Evolutionary conservation across 1,140 invertebrate species (phyloP).

Genomic region (Pogonomyrmex barbatus): DNA sequence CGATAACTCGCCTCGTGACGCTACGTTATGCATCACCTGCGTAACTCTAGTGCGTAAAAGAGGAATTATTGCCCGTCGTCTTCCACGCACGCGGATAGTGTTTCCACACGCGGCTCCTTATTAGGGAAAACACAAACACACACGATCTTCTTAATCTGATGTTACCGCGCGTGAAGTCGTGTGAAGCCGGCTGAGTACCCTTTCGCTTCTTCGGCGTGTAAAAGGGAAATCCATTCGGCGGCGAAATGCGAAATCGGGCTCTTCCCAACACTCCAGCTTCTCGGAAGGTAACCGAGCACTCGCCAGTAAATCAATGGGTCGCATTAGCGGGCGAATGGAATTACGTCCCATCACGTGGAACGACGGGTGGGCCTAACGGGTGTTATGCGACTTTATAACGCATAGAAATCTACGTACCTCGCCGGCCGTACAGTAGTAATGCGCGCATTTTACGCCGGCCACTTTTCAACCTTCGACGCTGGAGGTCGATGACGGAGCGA

Average conservation of each 20-base stretch:
- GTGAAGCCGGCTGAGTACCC: background rate
- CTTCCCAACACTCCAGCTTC: background rate
- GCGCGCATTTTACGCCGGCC: conserved; percentile 68
- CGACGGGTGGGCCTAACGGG: conserved; percentile 68
- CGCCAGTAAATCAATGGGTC: conserved; percentile 70
- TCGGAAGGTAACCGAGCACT: conserved; percentile 26
- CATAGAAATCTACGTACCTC: conserved; percentile 43
- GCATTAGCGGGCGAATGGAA: conserved; percentile 71
- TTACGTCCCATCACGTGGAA: conserved; percentile 60
- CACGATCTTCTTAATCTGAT: conserved; percentile 13
- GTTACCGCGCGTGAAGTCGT: background rate
- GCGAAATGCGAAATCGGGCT: background rate
- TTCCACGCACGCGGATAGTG: background rate
- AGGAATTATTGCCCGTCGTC: conserved; percentile 19
- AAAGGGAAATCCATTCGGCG: conserved; percentile 17
- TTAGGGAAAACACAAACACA: conserved; percentile 23
- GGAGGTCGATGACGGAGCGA: conserved; percentile 54
- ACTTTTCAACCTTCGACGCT: conserved; percentile 68
- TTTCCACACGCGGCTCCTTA: conserved; percentile 8
- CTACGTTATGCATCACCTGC: conserved; percentile 13
- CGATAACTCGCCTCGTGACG: background rate
- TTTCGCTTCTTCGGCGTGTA: background rate
- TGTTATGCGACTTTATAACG: conserved; percentile 75
- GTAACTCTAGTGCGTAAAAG: conserved; percentile 40
- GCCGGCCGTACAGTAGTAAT: conserved; percentile 69